Evolutionary conservation across 2,888 invertebrate species (phyloP), one percentile per base, ranked within the genome.

Genomic region (Neria commutata): DNA sequence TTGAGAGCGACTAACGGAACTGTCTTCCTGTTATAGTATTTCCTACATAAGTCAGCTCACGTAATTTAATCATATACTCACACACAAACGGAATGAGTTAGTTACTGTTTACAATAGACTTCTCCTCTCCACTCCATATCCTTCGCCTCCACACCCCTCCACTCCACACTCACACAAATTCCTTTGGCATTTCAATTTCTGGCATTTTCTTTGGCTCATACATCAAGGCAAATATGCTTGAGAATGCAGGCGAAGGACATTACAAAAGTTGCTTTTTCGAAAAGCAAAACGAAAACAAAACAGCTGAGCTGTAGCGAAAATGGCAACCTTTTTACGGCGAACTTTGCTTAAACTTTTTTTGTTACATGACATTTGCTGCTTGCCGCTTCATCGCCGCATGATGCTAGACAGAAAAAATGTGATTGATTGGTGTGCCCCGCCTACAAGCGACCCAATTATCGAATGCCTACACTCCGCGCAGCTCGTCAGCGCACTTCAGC

Each of bases 91-190:
- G n/a, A n/a, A n/a, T n/a, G n/a, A n/a, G n/a, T n/a, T n/a, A n/a
- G n/a, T n/a, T n/a, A n/a, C n/a, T n/a, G n/a, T n/a, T n/a, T n/a
- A n/a, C n/a, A n/a, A n/a, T n/a, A n/a, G n/a, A n/a, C n/a, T n/a
- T n/a, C n/a, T n/a, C n/a, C n/a, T n/a, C n/a, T 67, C 65, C 5
- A 19, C 21, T 5, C 46, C 8, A 19, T 23, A 21, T 23, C 11
- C 14, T 4, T 10, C 21, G 14, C 25, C 26, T 58, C 60, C 60
- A 62, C 61, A 63, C 63, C 54, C 62, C 63, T 68, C 68, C 68
- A 58, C 53, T 5, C 25, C 61, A 62, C 49, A 34, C 19, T 49
- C 54, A 55, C 49, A 54, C 47, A 57, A n/a, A 40, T 17, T 16
- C 40, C 40, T 40, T 40, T 16, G n/a, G 19, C 2, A 40, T 40